Base-by-base conservation (phyloP, 2,797 vertebrate species). In the Pyrocephalus nanus region DNA sequence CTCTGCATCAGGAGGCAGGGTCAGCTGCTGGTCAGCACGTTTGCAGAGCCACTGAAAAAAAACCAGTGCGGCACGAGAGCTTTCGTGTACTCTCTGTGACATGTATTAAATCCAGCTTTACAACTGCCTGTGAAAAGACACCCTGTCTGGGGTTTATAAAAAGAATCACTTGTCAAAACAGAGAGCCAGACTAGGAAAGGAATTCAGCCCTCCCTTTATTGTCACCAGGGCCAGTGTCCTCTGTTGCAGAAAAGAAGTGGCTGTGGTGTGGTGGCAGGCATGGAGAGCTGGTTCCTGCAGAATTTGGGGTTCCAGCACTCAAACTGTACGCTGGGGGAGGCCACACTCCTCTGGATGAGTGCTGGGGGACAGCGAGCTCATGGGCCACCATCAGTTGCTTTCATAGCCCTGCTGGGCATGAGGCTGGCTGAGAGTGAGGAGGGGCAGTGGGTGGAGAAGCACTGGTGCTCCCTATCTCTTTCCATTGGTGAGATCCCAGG, bases 121-220 rank as follows among this genome's bases (percentile, higher is more conserved):
- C 82, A 95, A 32, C 67, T 42, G 77, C 58, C 91, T 83, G 72
- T 92, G 95, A 88, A 95, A 93, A 93, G 93, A 62, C 69, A 11
- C 5, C 1, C 86, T 90, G 88, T 57, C 88, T 94, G 91, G 88
- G 92, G 30, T 95, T 94, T 96, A 71, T 62, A 61, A 42, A 94
- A 91, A 88, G 57, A 62, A 90, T 86, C 70, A 67, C 81, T 92
- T 80, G 89, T 90, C 94, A 86, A 91, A 95, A 94, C 95, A 94
- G 54, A 70, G 78, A 74, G 57, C 89, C 4, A 15, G 89, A 58
- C 81, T 86, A 81, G 72, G 91, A 92, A 54, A 89, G 81, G 81
- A 93, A 88, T 90, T 89, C 87, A 71, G 54, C 50, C 57, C 50
- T 91, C 74, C 58, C 65, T 69, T 61, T 57, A 9, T 12, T 94